phyloP scores from a whole-genome alignment of 2,888 invertebrate species.

The Athalia circularis region DNA sequence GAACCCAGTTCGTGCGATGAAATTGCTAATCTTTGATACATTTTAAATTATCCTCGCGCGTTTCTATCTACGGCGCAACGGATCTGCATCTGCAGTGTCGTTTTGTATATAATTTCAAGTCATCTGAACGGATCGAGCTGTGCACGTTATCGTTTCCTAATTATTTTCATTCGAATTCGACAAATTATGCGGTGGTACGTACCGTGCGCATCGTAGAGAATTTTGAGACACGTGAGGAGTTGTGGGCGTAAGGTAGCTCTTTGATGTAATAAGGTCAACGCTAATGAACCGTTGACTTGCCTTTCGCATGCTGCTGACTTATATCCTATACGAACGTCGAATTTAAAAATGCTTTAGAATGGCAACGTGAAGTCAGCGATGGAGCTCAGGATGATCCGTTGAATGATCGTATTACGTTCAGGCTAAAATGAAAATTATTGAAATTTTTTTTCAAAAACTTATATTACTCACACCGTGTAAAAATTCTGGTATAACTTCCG shows the following conservation, averaged over 20 bases:
- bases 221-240: background rate
- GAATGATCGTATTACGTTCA: background rate
- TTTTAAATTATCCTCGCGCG: no score
- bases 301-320: conserved; percentile 1
- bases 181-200: no score
- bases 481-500: conserved; percentile 8
- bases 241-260: background rate
- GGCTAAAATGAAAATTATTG: background rate
- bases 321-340: background rate
- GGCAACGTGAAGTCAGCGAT: conserved; percentile 6
- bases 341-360: conserved; percentile 22
- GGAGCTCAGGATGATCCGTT: background rate
- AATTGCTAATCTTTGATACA: conserved; percentile 14
- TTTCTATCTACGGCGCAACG: no score
- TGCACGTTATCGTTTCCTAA: no score
- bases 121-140: no score
- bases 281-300: conserved; percentile 37
- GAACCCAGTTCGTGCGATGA: conserved; percentile 11
- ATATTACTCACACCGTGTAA: background rate
- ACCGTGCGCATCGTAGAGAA: no score
- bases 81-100: no score
- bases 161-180: no score
- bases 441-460: background rate
- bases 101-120: no score
- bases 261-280: conserved; percentile 32